phyloP scores from a whole-genome alignment of 2,888 invertebrate species.

The Nemoura dubitans region DNA sequence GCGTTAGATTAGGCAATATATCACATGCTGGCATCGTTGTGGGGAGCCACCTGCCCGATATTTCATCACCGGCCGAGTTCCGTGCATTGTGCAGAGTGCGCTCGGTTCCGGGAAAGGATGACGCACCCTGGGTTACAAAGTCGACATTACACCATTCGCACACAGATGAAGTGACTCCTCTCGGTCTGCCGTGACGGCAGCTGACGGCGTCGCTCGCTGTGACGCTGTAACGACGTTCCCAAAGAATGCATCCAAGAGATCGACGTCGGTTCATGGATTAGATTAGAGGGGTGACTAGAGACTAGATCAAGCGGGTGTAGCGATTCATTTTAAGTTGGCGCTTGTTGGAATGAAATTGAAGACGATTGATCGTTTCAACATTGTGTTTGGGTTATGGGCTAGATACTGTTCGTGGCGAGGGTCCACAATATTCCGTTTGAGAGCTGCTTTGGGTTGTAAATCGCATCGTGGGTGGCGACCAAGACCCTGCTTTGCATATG shows the following conservation, averaged over 20 bases:
- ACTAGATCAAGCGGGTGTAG: neutral
- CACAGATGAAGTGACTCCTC: neutral
- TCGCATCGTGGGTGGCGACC: too few species aligned
- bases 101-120: neutral
- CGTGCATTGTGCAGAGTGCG: neutral
- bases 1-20: neutral
- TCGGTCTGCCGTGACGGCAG: neutral
- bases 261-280: neutral
- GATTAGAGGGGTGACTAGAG: neutral
- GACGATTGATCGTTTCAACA: too few species aligned
- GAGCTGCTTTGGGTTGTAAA: too few species aligned
- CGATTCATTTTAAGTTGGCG: neutral
- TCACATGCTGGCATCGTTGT: neutral
- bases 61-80: neutral
- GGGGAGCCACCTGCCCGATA: neutral
- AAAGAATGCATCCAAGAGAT: neutral
- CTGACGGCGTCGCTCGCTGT: neutral
- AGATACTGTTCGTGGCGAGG: too few species aligned
- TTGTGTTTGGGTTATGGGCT: too few species aligned
- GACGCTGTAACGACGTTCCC: neutral
- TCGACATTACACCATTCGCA: neutral
- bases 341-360: neutral
- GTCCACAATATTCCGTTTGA: too few species aligned
- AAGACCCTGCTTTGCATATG: too few species aligned
- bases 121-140: neutral